A percentile compares a stretch with the other conserved stretches of the same genome.
These are phyloP conservation scores for Argentina silus DNA, from an alignment of 2,797 vertebrate species.

Conservation along the genomic window DNA sequence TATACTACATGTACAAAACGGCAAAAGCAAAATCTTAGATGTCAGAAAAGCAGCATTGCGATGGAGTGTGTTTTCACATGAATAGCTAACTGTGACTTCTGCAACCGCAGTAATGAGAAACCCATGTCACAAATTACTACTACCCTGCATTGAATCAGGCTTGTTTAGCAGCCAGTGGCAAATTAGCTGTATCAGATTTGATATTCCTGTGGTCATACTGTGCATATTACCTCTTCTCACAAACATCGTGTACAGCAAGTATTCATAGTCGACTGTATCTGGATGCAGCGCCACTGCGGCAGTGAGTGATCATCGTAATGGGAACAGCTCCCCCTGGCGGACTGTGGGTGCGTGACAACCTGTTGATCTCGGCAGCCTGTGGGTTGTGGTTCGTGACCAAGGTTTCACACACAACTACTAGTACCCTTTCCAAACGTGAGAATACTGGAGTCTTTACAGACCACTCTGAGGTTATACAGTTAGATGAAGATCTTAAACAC, in stretches of 20 bases:
- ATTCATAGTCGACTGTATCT: too few species aligned
- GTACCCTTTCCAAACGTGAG: background rate
- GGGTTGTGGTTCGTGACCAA: background rate
- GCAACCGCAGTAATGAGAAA: background rate
- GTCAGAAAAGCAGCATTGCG: too few species aligned
- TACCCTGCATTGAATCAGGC: too few species aligned
- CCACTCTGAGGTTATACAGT: background rate
- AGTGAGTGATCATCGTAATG: background rate
- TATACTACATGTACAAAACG: background rate
- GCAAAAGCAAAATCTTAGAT: background rate
- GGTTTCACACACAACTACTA: background rate
- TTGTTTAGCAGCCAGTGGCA: too few species aligned
- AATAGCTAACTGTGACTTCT: background rate
- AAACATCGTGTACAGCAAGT: too few species aligned
- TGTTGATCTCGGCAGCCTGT: background rate
- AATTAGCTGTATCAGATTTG: too few species aligned
- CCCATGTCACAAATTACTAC: background rate
- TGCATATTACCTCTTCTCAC: too few species aligned
- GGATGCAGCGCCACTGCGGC: background rate
- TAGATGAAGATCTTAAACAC: background rate
- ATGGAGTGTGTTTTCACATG: background rate
- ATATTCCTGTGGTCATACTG: too few species aligned
- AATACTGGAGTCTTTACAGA: background rate
- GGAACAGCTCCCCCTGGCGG: background rate
- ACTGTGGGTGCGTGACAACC: slow-evolving; percentile 8